Evolutionary conservation across 92 coral and sea anemone genomes (phyloP).

Genomic region (Diadumene lineata): DNA sequence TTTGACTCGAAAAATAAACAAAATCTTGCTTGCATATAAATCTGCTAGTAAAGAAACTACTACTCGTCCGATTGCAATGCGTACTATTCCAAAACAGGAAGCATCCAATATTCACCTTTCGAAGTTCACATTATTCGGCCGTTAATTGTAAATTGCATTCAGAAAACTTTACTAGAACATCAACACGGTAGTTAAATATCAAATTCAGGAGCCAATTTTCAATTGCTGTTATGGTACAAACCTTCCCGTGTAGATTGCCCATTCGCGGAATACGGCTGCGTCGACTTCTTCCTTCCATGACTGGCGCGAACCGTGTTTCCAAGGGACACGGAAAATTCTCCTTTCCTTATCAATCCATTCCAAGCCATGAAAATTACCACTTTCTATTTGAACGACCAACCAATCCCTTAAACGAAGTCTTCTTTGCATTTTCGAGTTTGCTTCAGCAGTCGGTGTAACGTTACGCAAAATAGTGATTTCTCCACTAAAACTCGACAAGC

Average conservation of each 20-base stretch:
- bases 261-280: conserved; percentile 74
- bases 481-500: too few relatives aligned
- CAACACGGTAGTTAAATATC: too few relatives aligned
- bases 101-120: too few relatives aligned
- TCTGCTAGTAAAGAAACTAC: too few relatives aligned
- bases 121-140: too few relatives aligned
- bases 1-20: too few relatives aligned
- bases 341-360: conserved; percentile 70
- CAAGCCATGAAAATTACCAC: conserved; percentile 57
- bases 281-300: conserved; percentile 74
- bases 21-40: too few relatives aligned
- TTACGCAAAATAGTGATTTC: conserved; percentile 13
- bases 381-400: conserved; percentile 66
- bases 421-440: conserved; percentile 53
- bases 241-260: conserved; percentile 88
- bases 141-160: too few relatives aligned
- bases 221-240: conserved; percentile 1
- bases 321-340: conserved; percentile 69
- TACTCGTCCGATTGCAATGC: too few relatives aligned
- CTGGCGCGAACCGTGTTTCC: conserved; percentile 87
- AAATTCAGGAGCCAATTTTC: too few relatives aligned
- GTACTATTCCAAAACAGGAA: too few relatives aligned
- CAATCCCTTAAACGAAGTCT: conserved; percentile 77
- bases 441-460: conserved; percentile 39
- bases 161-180: too few relatives aligned